phyloP scores from a whole-genome alignment of 2,888 invertebrate species.

The Plagodis dolabraria region DNA sequence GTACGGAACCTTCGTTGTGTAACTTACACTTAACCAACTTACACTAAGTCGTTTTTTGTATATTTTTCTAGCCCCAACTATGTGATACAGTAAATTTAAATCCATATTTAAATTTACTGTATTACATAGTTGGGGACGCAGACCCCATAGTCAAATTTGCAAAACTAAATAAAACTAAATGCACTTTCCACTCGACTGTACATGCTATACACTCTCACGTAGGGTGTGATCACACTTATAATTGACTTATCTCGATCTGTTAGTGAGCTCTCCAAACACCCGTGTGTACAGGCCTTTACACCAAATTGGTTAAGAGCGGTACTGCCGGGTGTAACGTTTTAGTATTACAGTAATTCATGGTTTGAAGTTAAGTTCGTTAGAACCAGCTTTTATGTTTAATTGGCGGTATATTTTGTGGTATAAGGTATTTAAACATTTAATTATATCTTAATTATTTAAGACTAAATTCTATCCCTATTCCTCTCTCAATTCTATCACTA shows the following conservation, averaged over 20 bases:
- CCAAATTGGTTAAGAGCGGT: slow-evolving; percentile 69
- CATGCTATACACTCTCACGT: slow-evolving; percentile 44
- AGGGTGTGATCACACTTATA: slow-evolving; percentile 70
- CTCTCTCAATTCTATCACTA: too few species aligned
- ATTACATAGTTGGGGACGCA: too few species aligned
- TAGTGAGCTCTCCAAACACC: slow-evolving; percentile 56
- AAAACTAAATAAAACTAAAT: background rate
- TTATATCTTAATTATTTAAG: too few species aligned
- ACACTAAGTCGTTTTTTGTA: too few species aligned
- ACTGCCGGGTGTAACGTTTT: slow-evolving; percentile 44
- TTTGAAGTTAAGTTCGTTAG: slow-evolving; percentile 29
- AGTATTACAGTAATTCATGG: slow-evolving; percentile 46
- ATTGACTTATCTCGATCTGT: slow-evolving; percentile 76
- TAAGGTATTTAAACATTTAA: too few species aligned
- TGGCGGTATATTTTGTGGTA: slow-evolving; percentile 12
- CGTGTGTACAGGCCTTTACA: slow-evolving; percentile 46
- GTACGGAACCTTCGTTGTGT: too few species aligned
- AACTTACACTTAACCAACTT: too few species aligned
- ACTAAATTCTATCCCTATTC: too few species aligned
- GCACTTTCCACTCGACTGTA: slow-evolving; percentile 43
- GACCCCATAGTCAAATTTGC: too few species aligned
- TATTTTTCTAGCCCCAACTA: too few species aligned
- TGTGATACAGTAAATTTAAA: too few species aligned
- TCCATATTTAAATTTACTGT: too few species aligned
- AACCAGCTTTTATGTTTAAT: slow-evolving; percentile 18